These are phyloP conservation scores for Struthidea cinerea DNA, from an alignment of 2,113 vertebrate genomes.

Conservation along the genomic window DNA sequence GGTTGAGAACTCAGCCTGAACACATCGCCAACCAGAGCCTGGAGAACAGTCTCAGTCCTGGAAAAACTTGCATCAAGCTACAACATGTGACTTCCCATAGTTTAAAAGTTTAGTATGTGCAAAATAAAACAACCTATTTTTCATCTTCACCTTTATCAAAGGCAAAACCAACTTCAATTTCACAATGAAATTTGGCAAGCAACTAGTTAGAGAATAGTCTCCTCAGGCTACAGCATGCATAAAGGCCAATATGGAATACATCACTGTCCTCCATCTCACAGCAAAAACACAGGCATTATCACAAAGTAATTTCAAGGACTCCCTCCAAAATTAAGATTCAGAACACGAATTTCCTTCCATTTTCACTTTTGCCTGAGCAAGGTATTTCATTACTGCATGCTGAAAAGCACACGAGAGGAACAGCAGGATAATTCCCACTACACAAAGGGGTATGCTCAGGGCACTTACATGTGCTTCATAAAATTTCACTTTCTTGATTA, in stretches of 20 bases:
- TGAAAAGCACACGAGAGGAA: background rate
- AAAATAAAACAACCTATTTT: background rate
- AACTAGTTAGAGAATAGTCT: background rate
- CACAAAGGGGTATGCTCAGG: background rate
- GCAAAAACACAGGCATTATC: background rate
- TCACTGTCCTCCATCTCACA: background rate
- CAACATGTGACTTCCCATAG: background rate
- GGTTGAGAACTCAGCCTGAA: slow-evolving; percentile 62
- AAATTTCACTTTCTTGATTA: slow-evolving; percentile 54
- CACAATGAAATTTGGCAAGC: slow-evolving; percentile 66
- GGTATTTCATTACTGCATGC: background rate
- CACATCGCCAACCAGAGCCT: background rate
- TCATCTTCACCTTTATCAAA: background rate
- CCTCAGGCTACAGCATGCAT: background rate
- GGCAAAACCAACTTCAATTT: slow-evolving; percentile 55
- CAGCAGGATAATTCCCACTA: background rate
- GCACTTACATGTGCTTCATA: background rate
- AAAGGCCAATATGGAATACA: background rate
- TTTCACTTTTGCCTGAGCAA: background rate
- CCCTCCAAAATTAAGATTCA: background rate
- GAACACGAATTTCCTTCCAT: background rate
- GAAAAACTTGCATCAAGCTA: background rate
- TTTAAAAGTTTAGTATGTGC: background rate
- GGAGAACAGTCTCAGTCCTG: background rate
- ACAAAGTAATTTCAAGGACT: background rate